Evolutionary conservation across 2,888 invertebrate genomes (phyloP), one percentile per base, ranked within the genome.

Genomic region (Odontocolon sp.): DNA sequence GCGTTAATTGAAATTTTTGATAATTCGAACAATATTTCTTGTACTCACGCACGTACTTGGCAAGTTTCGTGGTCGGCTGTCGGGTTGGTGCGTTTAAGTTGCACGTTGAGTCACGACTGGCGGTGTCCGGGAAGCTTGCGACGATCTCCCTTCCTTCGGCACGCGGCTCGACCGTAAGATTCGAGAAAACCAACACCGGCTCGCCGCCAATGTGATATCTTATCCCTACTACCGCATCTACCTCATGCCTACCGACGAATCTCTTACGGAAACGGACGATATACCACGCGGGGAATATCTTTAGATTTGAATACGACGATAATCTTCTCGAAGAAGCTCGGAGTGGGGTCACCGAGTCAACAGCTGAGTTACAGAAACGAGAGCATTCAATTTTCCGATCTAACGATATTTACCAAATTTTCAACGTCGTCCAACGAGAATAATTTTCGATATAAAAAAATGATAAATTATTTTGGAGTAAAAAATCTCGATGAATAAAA

Each of bases 61-160:
- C 64, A 72, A 77, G 59, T 76, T 23, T 75, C 50, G 36, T 61
- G 16, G 42, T 61, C 40, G 67, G 42, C 64, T 59, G 78, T 81
- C 69, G 71, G 77, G 45, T 68, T 75, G 84, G 83, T 87, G 87
- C 85, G 86, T 85, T 86, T 86, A 85, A 87, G 86, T 87, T 86
- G 87, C 86, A 87, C 87, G 88, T 88, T 84, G 87, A 88, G 85
- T 88, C 85, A 85, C 86, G 87, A 90, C 90, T 90, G 89, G 82
- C 83, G 79, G 83, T 77, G 77, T 76, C 77, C 77, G 81, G 82
- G 83, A 84, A 85, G 84, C 83, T 85, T 83, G 78, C 81, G 81
- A 80, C 81, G 82, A 81, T 82, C 84, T 85, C 82, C 83, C 83
- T 83, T 82, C 84, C 84, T 86, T 83, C 77, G 74, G 82, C 80